Conservation (phyloP, 30 jellyfish, hydroid and myxozoan species). For the Catostylus mosaicus region DNA sequence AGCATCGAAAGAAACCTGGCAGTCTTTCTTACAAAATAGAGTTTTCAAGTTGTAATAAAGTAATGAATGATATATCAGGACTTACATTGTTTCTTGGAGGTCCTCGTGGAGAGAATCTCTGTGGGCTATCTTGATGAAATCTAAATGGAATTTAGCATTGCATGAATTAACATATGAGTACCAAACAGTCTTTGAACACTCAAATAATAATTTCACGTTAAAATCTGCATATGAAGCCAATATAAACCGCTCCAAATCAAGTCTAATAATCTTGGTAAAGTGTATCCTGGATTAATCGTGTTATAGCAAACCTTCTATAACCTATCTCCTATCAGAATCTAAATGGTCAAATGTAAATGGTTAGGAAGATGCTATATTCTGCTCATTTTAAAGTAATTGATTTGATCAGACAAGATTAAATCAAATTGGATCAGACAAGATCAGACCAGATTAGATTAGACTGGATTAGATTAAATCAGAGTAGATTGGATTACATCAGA, state of each 20-base stretch:
- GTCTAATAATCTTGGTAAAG: background rate
- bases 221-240: background rate
- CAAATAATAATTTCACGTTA: background rate
- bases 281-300: background rate
- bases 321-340: too few relatives aligned
- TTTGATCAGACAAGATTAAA: background rate
- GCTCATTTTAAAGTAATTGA: too few relatives aligned
- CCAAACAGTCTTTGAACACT: background rate
- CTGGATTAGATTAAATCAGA: background rate
- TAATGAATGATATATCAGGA: background rate
- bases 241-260: background rate
- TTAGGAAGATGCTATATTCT: too few relatives aligned
- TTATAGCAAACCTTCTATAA: background rate
- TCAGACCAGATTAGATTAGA: background rate
- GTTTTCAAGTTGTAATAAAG: background rate
- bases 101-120: slow-evolving; percentile 4
- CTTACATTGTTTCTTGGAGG: slow-evolving; percentile 10
- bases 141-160: too few relatives aligned
- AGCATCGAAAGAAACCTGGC: background rate
- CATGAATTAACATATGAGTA: too few relatives aligned
- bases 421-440: background rate
- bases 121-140: slow-evolving; percentile 23
- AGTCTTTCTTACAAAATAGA: background rate
- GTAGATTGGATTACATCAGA: background rate
- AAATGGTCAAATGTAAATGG: too few relatives aligned